A percentile compares a stretch with the other conserved stretches of the same genome.
Conservation (phyloP, 2,888 invertebrate species). For the Carterocephalus palaemon region DNA sequence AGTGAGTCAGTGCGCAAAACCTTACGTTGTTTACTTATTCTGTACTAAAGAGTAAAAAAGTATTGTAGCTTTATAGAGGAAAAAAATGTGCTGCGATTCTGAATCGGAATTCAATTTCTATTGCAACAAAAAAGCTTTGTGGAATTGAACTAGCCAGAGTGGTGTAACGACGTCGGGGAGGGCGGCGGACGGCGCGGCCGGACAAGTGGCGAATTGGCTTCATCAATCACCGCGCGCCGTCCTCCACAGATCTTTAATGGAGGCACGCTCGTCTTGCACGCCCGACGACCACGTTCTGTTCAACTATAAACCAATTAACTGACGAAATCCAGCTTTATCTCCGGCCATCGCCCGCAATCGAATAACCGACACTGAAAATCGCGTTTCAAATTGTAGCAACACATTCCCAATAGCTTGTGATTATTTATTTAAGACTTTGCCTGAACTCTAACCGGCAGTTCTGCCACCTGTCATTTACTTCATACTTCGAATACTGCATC, state of each 20-base stretch:
- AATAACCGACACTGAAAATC: conserved; percentile 5
- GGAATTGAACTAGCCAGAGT: conserved; percentile 21
- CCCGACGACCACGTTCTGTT: conserved; percentile 23
- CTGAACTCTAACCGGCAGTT: conserved; percentile 17
- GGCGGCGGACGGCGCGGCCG: conserved; percentile 37
- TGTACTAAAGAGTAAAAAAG: conserved; percentile 15
- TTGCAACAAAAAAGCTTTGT: conserved; percentile 24
- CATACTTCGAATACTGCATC: conserved; percentile 5
- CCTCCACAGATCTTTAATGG: conserved; percentile 58
- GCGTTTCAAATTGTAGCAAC: conserved; percentile 13
- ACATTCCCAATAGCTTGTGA: conserved; percentile 13
- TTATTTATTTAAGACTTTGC: conserved; percentile 18
- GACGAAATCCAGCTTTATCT: conserved; percentile 12
- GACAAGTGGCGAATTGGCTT: conserved; percentile 67
- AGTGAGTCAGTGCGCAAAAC: too few relatives aligned
- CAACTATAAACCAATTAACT: conserved; percentile 24
- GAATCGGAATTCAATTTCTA: conserved; percentile 21
- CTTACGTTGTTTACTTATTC: conserved; percentile 29
- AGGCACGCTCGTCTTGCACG: conserved; percentile 47
- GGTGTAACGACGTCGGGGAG: conserved; percentile 31
- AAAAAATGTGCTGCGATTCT: conserved; percentile 17
- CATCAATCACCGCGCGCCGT: conserved; percentile 65
- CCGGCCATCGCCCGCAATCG: conserved; percentile 5
- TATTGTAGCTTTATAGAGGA: conserved; percentile 12
- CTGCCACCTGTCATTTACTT: conserved; percentile 15